Conservation (phyloP, 1,140 invertebrate species). For the Tetranychus urticae region DNA sequence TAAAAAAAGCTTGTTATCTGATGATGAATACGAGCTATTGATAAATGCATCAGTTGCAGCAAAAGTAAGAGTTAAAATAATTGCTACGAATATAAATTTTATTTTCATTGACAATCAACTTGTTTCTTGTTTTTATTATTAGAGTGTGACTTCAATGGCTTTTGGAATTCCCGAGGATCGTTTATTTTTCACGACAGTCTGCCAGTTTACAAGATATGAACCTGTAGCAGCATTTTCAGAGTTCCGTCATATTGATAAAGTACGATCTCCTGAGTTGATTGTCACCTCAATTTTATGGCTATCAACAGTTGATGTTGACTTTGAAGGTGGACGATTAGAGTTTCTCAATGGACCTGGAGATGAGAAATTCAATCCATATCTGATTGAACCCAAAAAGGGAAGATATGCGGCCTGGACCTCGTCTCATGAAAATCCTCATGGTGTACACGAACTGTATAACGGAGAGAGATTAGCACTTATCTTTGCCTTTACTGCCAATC, state of each 20-base stretch:
- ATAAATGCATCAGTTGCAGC: neutral
- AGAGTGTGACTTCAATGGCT: neutral
- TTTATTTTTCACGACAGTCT: neutral
- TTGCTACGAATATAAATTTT: neutral
- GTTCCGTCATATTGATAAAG: conserved; percentile 2
- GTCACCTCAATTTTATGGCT: conserved; percentile 1
- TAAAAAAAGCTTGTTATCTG: neutral
- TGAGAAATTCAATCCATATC: neutral
- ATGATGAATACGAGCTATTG: neutral
- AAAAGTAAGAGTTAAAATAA: neutral
- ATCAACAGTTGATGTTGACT: neutral
- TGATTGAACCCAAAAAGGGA: neutral
- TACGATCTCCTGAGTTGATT: neutral
- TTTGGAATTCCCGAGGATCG: neutral
- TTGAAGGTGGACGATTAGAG: neutral
- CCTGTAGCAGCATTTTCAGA: neutral
- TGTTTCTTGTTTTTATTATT: neutral
- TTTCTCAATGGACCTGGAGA: neutral
- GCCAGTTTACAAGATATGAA: neutral
- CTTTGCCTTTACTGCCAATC: neutral
- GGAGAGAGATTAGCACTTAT: neutral
- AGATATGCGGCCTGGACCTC: neutral
- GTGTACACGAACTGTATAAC: neutral
- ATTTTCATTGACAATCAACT: neutral
- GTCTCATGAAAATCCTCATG: neutral